Conservation (phyloP, 2,888 invertebrate genomes). For the Ceraclea dissimilis region DNA sequence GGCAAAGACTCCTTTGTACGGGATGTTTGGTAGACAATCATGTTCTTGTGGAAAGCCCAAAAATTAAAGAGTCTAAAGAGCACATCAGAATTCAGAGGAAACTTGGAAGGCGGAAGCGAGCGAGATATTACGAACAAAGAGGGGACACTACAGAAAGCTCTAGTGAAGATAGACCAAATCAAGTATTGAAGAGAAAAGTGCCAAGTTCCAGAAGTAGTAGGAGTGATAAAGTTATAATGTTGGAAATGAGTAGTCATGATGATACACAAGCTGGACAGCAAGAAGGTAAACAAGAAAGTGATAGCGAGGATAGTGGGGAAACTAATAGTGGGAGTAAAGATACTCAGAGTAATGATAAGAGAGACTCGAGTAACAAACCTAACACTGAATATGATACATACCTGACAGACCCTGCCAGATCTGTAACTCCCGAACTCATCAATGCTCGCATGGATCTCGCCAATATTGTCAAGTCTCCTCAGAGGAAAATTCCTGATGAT, state of each 20-base stretch:
- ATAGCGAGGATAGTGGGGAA: background rate
- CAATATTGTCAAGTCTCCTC: conserved; percentile 8
- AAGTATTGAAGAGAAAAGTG: conserved; percentile 2
- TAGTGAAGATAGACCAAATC: background rate
- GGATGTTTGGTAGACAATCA: conserved; percentile 44
- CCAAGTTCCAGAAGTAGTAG: background rate
- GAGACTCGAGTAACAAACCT: background rate
- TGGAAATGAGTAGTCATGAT: conserved; percentile 5
- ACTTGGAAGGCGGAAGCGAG: conserved; percentile 2
- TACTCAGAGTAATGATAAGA: background rate
- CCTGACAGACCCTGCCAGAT: conserved; percentile 7
- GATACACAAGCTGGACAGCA: background rate
- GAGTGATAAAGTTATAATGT: conserved; percentile 1
- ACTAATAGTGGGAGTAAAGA: background rate
- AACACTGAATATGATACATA: conserved; percentile 1
- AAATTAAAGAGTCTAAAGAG: background rate
- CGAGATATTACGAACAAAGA: conserved; percentile 4
- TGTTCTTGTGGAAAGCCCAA: conserved; percentile 9
- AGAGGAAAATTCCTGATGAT: conserved; percentile 5
- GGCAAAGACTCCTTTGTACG: conserved; percentile 37
- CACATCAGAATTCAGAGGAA: background rate
- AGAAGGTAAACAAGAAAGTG: background rate
- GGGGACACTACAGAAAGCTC: conserved; percentile 13
- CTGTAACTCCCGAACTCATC: conserved; percentile 20
- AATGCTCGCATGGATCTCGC: conserved; percentile 14